These are phyloP conservation scores for Ophioninae sp. DNA, from an alignment of 2,888 invertebrate species.

Conservation along the genomic window DNA sequence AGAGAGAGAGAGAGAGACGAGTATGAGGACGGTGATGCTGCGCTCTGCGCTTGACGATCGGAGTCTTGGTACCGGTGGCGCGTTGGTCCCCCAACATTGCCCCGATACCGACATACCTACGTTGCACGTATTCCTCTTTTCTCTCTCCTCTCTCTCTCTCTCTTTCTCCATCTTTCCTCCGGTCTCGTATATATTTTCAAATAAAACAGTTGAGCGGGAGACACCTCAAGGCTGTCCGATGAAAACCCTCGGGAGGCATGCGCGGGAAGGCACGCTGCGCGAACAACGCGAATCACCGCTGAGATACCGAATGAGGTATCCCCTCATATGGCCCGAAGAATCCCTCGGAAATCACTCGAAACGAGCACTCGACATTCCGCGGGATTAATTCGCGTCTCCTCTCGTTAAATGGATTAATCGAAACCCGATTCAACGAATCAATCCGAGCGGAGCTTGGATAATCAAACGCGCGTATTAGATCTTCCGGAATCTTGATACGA, in stretches of 20 bases:
- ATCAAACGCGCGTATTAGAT: constrained; percentile 4
- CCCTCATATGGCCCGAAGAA: constrained; percentile 42
- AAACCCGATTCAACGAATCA: constrained; percentile 23
- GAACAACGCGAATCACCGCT: constrained; percentile 19
- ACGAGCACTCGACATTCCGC: constrained; percentile 19
- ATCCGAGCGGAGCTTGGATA: not conserved
- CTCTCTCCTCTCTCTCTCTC: constrained; percentile 25
- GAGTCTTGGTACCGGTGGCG: constrained; percentile 25
- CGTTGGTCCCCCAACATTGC: constrained; percentile 42
- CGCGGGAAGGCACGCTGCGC: constrained; percentile 9
- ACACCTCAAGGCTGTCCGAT: constrained; percentile 77
- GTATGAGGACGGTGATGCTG: constrained; percentile 25
- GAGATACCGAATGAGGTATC: not conserved
- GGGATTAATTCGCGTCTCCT: constrained; percentile 18
- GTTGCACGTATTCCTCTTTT: constrained; percentile 68
- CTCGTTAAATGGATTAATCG: constrained; percentile 29
- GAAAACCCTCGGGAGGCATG: constrained; percentile 47
- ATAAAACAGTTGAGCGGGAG: constrained; percentile 70
- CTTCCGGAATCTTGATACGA: not conserved
- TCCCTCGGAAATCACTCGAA: constrained; percentile 22
- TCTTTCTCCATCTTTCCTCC: not conserved
- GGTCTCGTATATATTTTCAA: constrained; percentile 67
- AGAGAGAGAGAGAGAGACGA: constrained; percentile 39
- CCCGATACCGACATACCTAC: constrained; percentile 72
- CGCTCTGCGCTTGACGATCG: constrained; percentile 57